A percentile compares a stretch with the other conserved stretches of the same genome.
These are phyloP conservation scores for Halcyon badia DNA, from an alignment of 2,797 vertebrate genomes.

Conservation along the genomic window DNA sequence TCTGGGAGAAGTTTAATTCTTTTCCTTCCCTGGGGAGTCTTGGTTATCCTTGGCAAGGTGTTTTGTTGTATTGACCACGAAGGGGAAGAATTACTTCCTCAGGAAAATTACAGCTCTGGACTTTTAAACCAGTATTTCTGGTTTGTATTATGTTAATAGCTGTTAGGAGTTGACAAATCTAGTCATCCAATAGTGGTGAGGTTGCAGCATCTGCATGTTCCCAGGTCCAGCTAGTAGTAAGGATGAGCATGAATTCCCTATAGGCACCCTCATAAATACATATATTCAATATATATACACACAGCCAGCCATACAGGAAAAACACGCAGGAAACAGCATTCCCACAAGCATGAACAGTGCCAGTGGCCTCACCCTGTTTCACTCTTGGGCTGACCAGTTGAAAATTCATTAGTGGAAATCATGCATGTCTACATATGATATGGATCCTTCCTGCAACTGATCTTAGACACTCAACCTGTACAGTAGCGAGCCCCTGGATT, in stretches of 20 bases:
- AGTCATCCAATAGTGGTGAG: fast-evolving
- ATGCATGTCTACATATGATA: fast-evolving
- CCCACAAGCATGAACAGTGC: neutral
- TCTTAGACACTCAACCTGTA: neutral
- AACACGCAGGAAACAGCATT: neutral
- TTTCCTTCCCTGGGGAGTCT: neutral
- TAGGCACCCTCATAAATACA: neutral
- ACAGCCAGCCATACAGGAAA: neutral
- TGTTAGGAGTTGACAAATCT: neutral
- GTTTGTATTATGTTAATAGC: neutral
- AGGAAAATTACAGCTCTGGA: neutral
- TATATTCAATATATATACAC: neutral
- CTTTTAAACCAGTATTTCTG: neutral
- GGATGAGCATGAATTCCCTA: neutral
- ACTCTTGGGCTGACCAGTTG: neutral
- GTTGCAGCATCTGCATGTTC: neutral
- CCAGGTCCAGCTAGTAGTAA: neutral
- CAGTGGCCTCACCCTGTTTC: neutral
- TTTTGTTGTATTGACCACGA: neutral
- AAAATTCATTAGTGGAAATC: neutral
- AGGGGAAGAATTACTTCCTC: neutral
- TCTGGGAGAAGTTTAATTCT: neutral
- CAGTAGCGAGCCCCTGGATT: neutral
- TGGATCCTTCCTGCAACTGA: neutral
- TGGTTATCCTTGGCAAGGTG: neutral